A percentile compares a stretch with the other conserved stretches of the same genome.
phyloP scores from a whole-genome alignment of 2,888 invertebrate species.

The Torymus texanus region DNA sequence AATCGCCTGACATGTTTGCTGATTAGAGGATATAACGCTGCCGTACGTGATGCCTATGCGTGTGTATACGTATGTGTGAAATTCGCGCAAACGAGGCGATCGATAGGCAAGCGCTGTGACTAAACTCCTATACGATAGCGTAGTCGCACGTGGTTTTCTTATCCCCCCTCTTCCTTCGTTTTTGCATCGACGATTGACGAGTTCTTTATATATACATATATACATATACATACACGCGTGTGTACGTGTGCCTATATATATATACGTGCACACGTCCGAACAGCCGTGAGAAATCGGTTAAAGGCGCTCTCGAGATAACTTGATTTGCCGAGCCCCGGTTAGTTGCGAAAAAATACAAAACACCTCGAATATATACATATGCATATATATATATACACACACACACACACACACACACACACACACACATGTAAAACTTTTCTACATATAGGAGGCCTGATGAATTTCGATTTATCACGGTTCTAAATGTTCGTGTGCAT shows the following conservation, averaged over 20 bases:
- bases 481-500: background rate
- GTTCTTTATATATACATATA: conserved; percentile 5
- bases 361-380: too few relatives aligned
- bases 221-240: background rate
- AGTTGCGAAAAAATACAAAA: conserved; percentile 14
- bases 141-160: background rate
- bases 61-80: background rate
- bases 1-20: conserved; percentile 46
- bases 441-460: background rate
- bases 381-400: too few relatives aligned
- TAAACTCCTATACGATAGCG: conserved; percentile 14
- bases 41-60: background rate
- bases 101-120: background rate
- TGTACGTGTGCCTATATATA: background rate
- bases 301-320: conserved; percentile 40
- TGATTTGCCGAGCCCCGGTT: conserved; percentile 29
- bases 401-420: too few relatives aligned
- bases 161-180: background rate
- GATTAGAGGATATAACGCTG: conserved; percentile 44
- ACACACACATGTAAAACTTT: background rate
- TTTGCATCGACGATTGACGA: conserved; percentile 26
- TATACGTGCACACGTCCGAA: background rate
- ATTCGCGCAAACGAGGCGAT: background rate
- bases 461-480: conserved; percentile 26
- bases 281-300: conserved; percentile 42